phyloP scores from a whole-genome alignment of 2,797 vertebrate species.

The Loris lydekkerianus region DNA sequence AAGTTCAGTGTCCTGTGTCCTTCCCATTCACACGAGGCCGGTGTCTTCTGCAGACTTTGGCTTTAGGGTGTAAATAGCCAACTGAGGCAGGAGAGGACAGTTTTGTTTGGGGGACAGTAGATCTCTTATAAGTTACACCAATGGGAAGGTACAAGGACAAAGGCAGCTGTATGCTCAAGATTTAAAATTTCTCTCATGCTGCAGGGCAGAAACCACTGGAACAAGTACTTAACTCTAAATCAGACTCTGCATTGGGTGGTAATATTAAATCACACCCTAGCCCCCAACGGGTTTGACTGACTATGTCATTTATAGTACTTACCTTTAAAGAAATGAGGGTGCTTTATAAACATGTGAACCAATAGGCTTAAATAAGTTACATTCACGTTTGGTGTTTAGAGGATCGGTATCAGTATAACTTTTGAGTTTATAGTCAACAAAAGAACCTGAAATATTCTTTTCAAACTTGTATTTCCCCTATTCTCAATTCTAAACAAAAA shows the following conservation, averaged over 20 bases:
- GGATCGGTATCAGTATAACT: slow-evolving; percentile 42
- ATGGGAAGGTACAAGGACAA: neutral
- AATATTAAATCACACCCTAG: neutral
- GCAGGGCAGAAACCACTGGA: neutral
- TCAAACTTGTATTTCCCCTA: slow-evolving; percentile 8
- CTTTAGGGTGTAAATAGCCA: neutral
- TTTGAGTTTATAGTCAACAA: slow-evolving; percentile 50
- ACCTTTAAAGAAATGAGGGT: slow-evolving; percentile 65
- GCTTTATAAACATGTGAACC: slow-evolving; percentile 58
- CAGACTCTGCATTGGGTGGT: neutral
- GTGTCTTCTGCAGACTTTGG: neutral
- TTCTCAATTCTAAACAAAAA: slow-evolving; percentile 69
- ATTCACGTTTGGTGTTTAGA: slow-evolving; percentile 36
- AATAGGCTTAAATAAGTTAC: slow-evolving; percentile 40
- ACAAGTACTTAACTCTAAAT: neutral
- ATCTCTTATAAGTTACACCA: neutral
- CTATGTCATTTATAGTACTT: slow-evolving; percentile 48
- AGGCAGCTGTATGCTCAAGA: neutral
- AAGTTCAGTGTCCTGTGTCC: neutral
- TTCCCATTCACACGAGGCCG: neutral
- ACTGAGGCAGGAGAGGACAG: neutral
- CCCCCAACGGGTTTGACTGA: neutral
- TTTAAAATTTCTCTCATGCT: neutral
- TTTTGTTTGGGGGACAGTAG: neutral
- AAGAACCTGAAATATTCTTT: slow-evolving; percentile 51